Evolutionary conservation across 2,113 vertebrate species (phyloP), one percentile per base, ranked within the genome.

Genomic region (Pygoscelis antarcticus): DNA sequence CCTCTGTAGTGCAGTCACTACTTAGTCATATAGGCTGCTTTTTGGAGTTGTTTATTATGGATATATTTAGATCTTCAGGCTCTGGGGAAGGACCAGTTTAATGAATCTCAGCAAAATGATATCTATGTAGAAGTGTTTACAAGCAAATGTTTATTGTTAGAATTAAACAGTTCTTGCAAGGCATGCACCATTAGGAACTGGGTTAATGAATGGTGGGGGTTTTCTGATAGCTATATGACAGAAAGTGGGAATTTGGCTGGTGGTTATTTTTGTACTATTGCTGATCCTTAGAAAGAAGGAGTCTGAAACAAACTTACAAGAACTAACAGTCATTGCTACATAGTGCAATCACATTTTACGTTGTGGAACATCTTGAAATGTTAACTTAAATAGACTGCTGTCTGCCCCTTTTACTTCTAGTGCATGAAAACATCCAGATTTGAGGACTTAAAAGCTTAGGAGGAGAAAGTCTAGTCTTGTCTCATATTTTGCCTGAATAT

Each of bases 1-100:
- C 94, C 95, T 98, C 96, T 97, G 84, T 97, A 96, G 95, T 92
- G 94, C 94, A 97, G 88, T 90, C 86, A 72, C 60, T 97, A 74
- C 87, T 95, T 97, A 94, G 86, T 97, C 89, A 85, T 94, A 81
- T 69, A 84, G 89, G 38, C 81, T 93, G 85, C 66, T 96, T 78
- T 90, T 76, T 92, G 60, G 81, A 83, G 81, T 95, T 93, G 96
- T 96, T 96, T 97, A 69, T 96, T 87, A 32, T 42, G 46, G 87
- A 51, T 96, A 91, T 93, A 83, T 96, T 91, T 95, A 90, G 89
- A 70, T 57, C 71, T 52, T 61, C 22, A 34, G 79, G 87, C 91
- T 74, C 47, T 75, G 44, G 78, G 87, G 88, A 92, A 65, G 80
- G 78, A 79, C 44, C 70, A 64, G 54, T 93, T 87, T 75, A 79